Base-by-base conservation (phyloP, 1,140 invertebrate species). In the Drosophila takahashii region DNA sequence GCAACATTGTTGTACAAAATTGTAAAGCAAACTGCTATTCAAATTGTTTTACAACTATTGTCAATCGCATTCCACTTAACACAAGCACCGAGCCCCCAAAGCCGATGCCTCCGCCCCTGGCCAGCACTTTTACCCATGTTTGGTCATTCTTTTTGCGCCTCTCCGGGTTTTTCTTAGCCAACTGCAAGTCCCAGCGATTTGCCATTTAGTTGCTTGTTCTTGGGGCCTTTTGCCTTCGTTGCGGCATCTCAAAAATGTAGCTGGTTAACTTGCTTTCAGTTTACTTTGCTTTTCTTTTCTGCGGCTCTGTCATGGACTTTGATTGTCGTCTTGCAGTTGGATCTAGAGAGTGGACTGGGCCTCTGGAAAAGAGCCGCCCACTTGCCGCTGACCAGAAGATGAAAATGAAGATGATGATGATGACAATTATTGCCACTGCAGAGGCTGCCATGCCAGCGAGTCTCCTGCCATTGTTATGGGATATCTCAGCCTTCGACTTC, bases 201-300 rank as follows among this genome's bases (percentile, higher is more conserved):
- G 74, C 73, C 73, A 69, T 77, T 77, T 77, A 77, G 74, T 77
- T 59, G 74, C 73, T 77, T 77, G 64, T 77, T 77, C 64, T 65
- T 50, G 44, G 39, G 62, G 62, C 61, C 62, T 77, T 70, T 83
- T 67, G 47, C 81, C 45, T 67, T 65, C 60, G 71, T 48, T 61
- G 66, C 71, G 83, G 83, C 84, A 87, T 87, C 76, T 87, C 61
- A 89, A 87, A 87, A 87, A 87, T 87, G 83, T 87, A 79, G 83
- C 83, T 83, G 84, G 83, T 83, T 87, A 89, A 87, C 83, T 87
- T 87, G 83, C 83, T 89, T 87, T 87, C 81, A 79, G 83, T 89
- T 77, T 70, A 67, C 71, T 89, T 79, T 79, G 79, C 75, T 64
- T 79, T 79, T 69, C 67, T 57, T 48, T 70, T 32, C 64, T 70